phyloP scores from a whole-genome alignment of 2,797 vertebrate genomes.

The Pagetopsis macropterus region DNA sequence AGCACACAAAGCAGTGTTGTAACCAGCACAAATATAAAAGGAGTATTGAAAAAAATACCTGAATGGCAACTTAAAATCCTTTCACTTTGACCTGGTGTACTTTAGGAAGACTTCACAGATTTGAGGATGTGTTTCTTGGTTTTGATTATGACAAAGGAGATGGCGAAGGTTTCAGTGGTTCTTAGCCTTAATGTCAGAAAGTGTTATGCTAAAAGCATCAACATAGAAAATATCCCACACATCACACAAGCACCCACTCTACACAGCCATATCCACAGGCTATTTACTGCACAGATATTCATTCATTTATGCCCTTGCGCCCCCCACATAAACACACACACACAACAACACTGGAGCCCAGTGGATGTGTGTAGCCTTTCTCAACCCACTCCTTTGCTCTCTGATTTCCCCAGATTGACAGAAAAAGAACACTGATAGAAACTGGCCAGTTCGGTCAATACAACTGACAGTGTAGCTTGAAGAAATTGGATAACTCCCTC shows the following conservation, averaged over 20 bases:
- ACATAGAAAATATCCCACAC: conserved; percentile 76
- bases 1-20: not conserved
- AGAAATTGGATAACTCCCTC: conserved; percentile 75
- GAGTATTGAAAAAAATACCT: conserved; percentile 24
- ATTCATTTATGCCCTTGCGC: conserved; percentile 67
- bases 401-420: conserved; percentile 83
- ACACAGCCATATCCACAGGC: conserved; percentile 66
- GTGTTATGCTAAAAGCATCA: conserved; percentile 72
- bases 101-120: conserved; percentile 54
- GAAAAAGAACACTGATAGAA: conserved; percentile 77
- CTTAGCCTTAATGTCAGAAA: conserved; percentile 65
- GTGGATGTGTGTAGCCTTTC: conserved; percentile 48
- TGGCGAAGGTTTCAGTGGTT: conserved; percentile 52
- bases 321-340: conserved; percentile 16
- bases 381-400: conserved; percentile 72
- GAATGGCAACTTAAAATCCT: conserved; percentile 38
- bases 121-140: conserved; percentile 60
- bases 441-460: conserved; percentile 76
- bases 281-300: conserved; percentile 71
- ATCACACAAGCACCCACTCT: conserved; percentile 62
- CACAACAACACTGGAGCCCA: conserved; percentile 27
- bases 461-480: conserved; percentile 68
- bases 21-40: conserved; percentile 30
- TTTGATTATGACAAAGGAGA: conserved; percentile 62
- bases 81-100: conserved; percentile 60